Evolutionary conservation across 2,888 invertebrate species (phyloP).

Genomic region (Octodonta nipae): DNA sequence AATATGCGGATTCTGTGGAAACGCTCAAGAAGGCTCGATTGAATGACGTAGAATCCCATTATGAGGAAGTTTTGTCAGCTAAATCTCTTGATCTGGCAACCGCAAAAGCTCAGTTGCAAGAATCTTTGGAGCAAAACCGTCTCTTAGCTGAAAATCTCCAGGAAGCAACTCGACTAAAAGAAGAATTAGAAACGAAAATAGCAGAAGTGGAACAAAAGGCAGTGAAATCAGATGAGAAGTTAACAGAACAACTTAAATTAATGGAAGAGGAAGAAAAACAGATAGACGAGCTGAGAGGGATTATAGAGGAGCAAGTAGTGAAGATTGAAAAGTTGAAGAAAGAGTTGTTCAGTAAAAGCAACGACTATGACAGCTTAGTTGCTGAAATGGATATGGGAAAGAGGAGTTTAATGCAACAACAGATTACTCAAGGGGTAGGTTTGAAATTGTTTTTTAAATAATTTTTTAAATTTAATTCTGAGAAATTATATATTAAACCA

Average conservation of each 20-base stretch:
- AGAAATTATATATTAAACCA: too few relatives aligned
- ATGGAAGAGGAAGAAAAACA: constrained; percentile 44
- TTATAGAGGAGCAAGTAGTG: constrained; percentile 54
- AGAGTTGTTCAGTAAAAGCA: constrained; percentile 47
- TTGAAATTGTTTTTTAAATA: neutral
- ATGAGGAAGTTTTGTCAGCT: constrained; percentile 22
- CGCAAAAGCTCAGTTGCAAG: constrained; percentile 20
- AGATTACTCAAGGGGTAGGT: constrained; percentile 7
- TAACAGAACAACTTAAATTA: constrained; percentile 41
- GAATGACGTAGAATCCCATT: constrained; percentile 18
- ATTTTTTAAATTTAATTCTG: constrained; percentile 1
- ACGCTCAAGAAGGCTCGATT: constrained; percentile 13
- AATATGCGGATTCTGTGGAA: constrained; percentile 13
- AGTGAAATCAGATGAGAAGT: constrained; percentile 40
- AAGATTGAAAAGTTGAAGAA: constrained; percentile 62
- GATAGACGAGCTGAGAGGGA: constrained; percentile 44
- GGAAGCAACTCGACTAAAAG: neutral
- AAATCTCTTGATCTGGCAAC: constrained; percentile 26
- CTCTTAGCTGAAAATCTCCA: constrained; percentile 11
- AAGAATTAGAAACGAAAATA: constrained; percentile 6
- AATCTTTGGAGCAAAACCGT: constrained; percentile 12
- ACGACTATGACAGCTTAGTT: constrained; percentile 41
- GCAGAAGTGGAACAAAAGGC: constrained; percentile 26
- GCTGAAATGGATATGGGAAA: constrained; percentile 30
- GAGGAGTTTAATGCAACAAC: constrained; percentile 16